These are phyloP conservation scores for Calyptommatus sinebrachiatus DNA, from an alignment of 2,113 vertebrate genomes.

Conservation along the genomic window DNA sequence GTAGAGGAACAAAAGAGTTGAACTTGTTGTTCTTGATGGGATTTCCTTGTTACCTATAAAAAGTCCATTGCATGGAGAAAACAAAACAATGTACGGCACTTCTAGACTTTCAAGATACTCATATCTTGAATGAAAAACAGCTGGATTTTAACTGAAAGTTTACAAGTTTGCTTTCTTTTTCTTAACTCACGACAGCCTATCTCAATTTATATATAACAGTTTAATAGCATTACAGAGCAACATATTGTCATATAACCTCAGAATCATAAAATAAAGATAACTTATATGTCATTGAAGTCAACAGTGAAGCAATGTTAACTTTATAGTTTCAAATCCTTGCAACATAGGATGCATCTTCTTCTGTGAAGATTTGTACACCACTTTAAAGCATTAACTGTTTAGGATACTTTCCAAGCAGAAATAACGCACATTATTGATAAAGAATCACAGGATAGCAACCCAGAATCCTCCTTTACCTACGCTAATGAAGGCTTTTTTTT, in stretches of 20 bases:
- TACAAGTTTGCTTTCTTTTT: slow-evolving; percentile 61
- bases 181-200: slow-evolving; percentile 52
- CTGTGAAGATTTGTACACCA: not conserved
- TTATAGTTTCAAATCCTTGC: not conserved
- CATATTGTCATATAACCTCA: slow-evolving; percentile 2
- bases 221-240: slow-evolving; percentile 18
- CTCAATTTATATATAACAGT: slow-evolving; percentile 43
- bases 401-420: not conserved
- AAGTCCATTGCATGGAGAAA: slow-evolving; percentile 45
- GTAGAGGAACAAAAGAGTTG: slow-evolving; percentile 54
- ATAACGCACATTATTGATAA: slow-evolving; percentile 12
- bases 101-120: slow-evolving; percentile 29
- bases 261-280: slow-evolving; percentile 16
- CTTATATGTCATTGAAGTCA: slow-evolving; percentile 15
- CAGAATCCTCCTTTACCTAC: not conserved
- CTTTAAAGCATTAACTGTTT: slow-evolving; percentile 15
- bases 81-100: not conserved
- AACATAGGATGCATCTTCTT: slow-evolving; percentile 17
- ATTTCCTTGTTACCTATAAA: slow-evolving; percentile 45
- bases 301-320: slow-evolving; percentile 27
- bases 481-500: not conserved
- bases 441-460: slow-evolving; percentile 10
- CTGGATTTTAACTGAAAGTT: slow-evolving; percentile 64
- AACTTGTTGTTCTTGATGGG: slow-evolving; percentile 48
- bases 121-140: slow-evolving; percentile 60